Evolutionary conservation across 2,888 invertebrate genomes (phyloP), one percentile per base, ranked within the genome.

Genomic region (Drosophila suboccidentalis): DNA sequence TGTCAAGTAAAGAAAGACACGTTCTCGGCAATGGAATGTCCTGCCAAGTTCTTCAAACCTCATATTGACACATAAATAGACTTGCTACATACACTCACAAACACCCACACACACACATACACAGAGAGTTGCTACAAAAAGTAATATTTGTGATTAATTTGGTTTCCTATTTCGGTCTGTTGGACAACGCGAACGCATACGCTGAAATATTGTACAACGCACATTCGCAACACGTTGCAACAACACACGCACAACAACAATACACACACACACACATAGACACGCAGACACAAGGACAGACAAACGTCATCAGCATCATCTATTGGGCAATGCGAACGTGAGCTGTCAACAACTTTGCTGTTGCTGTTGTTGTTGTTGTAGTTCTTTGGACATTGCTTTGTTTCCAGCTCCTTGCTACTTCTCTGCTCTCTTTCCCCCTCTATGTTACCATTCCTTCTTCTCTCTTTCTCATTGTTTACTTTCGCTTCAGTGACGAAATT

Each of bases 71-170:
- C 38, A 68, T 75, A 75, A 66, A 69, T 58, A 63, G 58, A 75
- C 65, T 66, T 57, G 19, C 54, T 29, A 43, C 49, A 53, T 15
- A 59, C 19, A 65, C 62, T 64, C 10, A 63, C 55, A 54, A 36
- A 60, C 32, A 47, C 34, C 41, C 62, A 66, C 10, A 63, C 55
- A 54, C 39, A 60, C 32, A 47, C 34, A 44, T 41, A 22, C 22
- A 50, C 17, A 43, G 26, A 57, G 54, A 68, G 69, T 55, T 50
- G 29, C 22, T 62, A 44, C 19, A 74, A 65, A 64, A 78, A 82
- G 81, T 87, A 87, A 86, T 86, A 87, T 86, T 82, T 86, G 80
- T 87, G 86, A 86, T 86, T 87, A 87, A 86, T 86, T 85, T 82
- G 86, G 82, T 75, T 77, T 84, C 59, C 80, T 67, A 74, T 80